phyloP scores from a whole-genome alignment of 2,888 invertebrate species.

The Ichneumon xanthorius region DNA sequence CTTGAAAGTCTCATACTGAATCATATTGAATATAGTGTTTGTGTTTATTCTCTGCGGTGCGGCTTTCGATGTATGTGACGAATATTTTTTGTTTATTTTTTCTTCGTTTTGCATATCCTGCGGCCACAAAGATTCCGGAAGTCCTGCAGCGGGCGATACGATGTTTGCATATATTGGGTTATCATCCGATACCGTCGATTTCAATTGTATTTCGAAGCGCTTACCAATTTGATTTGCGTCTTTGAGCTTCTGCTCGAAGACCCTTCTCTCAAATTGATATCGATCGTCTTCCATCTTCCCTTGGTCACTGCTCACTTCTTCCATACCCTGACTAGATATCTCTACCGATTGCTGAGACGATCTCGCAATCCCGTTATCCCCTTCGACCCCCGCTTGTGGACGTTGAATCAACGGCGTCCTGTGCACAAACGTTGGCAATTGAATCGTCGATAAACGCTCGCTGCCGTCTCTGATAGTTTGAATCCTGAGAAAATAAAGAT shows the following conservation, averaged over 20 bases:
- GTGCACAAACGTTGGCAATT: slow-evolving; percentile 44
- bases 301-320: slow-evolving; percentile 11
- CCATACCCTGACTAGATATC: slow-evolving; percentile 31
- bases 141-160: slow-evolving; percentile 27
- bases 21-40: slow-evolving; percentile 60
- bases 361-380: slow-evolving; percentile 41
- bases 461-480: slow-evolving; percentile 32
- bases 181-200: not conserved
- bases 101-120: slow-evolving; percentile 5
- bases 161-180: not conserved
- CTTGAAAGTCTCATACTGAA: slow-evolving; percentile 57
- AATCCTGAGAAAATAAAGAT: slow-evolving; percentile 26
- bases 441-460: slow-evolving; percentile 42
- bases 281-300: slow-evolving; percentile 32
- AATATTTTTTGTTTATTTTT: slow-evolving; percentile 20
- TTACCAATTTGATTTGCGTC: slow-evolving; percentile 62
- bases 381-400: slow-evolving; percentile 47
- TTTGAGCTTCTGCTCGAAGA: slow-evolving; percentile 57
- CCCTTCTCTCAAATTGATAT: slow-evolving; percentile 32
- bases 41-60: slow-evolving; percentile 46
- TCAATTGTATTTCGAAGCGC: not conserved
- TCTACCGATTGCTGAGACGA: slow-evolving; percentile 54
- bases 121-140: slow-evolving; percentile 56
- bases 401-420: slow-evolving; percentile 43
- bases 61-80: slow-evolving; percentile 36